Conservation (phyloP, 30 jellyfish, hydroid and myxozoan species). For the Cassiopea andromeda region DNA sequence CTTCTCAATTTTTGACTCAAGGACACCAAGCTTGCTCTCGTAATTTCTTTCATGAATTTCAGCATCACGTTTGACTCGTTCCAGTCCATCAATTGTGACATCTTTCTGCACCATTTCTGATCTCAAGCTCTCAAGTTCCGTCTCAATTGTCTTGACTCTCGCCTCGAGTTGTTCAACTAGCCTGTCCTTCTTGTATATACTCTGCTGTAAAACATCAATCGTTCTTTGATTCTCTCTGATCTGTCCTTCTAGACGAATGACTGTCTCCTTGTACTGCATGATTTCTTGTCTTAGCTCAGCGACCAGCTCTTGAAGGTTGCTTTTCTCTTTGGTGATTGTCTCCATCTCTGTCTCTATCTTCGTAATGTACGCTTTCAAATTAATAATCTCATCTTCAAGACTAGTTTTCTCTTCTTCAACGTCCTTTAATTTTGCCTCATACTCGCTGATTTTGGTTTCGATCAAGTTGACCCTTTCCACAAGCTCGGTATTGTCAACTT, state of each 20-base stretch:
- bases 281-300: conserved; percentile 83
- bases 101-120: conserved; percentile 83
- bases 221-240: conserved; percentile 83
- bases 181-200: conserved; percentile 89
- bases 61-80: conserved; percentile 84
- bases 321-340: conserved; percentile 66
- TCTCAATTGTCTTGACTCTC: conserved; percentile 63
- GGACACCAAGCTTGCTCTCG: conserved; percentile 59
- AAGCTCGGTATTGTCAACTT: conserved; percentile 85
- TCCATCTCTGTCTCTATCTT: conserved; percentile 83
- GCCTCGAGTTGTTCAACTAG: conserved; percentile 79
- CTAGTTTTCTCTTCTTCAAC: conserved; percentile 87
- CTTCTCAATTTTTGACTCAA: conserved; percentile 90
- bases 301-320: conserved; percentile 57
- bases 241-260: conserved; percentile 89
- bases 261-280: conserved; percentile 82
- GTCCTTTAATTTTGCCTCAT: conserved; percentile 62
- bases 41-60: conserved; percentile 69
- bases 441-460: conserved; percentile 73
- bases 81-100: conserved; percentile 86
- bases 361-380: conserved; percentile 74
- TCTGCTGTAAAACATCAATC: conserved; percentile 87
- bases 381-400: conserved; percentile 83
- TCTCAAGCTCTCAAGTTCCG: conserved; percentile 87
- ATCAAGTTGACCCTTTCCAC: conserved; percentile 54